Evolutionary conservation across 2,888 invertebrate species (phyloP), one percentile per base, ranked within the genome.

Genomic region (Yponomeuta plumbellus): DNA sequence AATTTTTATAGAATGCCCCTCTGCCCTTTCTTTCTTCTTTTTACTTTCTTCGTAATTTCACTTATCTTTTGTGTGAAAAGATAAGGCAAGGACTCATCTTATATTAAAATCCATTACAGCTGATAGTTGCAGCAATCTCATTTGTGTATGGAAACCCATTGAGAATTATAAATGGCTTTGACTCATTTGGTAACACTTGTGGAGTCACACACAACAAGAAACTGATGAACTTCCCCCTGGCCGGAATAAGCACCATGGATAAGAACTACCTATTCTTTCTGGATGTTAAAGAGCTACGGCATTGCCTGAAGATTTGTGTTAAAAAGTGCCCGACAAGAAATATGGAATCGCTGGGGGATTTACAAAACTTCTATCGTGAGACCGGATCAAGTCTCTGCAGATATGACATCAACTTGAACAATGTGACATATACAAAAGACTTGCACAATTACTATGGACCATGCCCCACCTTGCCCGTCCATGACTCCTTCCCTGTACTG

Each of bases 181-280:
- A 98, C 83, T 97, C 97, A 67, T 98, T 97, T 90, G 98, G 98
- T 11, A 98, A 98, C 81, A 97, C 97, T 44, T 99, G 98, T 84
- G 98, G 98, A 20, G 94, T 96, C 26, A 94, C 94, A 75, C 91
- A 88, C 71, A 98, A 98, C 83, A 94, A 94, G 72, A 94, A 93
- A 71, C 93, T 96, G 69, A 94, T 94, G 11, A 93, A 94, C 71
- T 92, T 95, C 76, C 94, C 95, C 4, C 82, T 96, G 64, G 96
- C 97, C 23, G 98, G 98, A 13, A 92, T 94, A 74, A 95, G 96
- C 79, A 97, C 96, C 58, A 92, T 93, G 34, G 94, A 96, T 71
- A 96, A 95, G 77, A 95, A 94, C 73, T 95, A 94, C 79, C 88
- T 98, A 59, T 95, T 98, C 75, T 98, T 96, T 81, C 94, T 97